Evolutionary conservation across 2,797 vertebrate species (phyloP), one percentile per base, ranked within the genome.

Genomic region (Gadopsis marmoratus): DNA sequence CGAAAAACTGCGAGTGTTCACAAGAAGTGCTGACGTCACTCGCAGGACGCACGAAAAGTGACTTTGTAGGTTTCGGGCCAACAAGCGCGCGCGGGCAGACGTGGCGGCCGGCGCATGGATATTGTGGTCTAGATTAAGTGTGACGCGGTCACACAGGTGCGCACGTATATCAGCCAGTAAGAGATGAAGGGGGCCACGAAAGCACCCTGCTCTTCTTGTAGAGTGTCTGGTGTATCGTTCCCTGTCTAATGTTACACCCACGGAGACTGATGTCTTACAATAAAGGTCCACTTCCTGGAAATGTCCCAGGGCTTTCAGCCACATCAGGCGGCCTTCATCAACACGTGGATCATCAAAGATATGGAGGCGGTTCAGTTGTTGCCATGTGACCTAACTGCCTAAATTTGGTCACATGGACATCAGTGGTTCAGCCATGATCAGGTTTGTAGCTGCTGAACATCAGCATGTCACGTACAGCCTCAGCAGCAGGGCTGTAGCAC

Each of bases 61-160:
- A 14, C 37, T 62, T 21, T 45, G 5, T 9, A 5, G 2, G 17
- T 3, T 31, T 53, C 1, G 8, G 19, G 0, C 47, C 39, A 19
- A 33, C 41, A 55, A 16, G 17, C 51, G 72, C 33, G 45, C 33
- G 11, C 14, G 51, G 12, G 23, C 13, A 19, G 33, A 26, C 17
- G 2, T 31, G 13, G n/a, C 17, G 3, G 10, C 45, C 53, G 10
- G 65, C 23, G 31, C 45, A 29, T 60, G 26, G 14, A 68, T 55
- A 62, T 37, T 17, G 17, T 4, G 3, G 6, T 51, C 6, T n/a
- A 41, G 14, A 43, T 43, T 1, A 33, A 41, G 23, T 70, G 47
- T 61, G 14, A 41, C 54, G 59, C 48, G 48, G 59, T 54, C 59
- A 29, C 70, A 53, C 71, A 45, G 71, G 59, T 60, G 68, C 19